Evolutionary conservation across 2,888 invertebrate species (phyloP).

Genomic region (Eristalinus sepulchralis): DNA sequence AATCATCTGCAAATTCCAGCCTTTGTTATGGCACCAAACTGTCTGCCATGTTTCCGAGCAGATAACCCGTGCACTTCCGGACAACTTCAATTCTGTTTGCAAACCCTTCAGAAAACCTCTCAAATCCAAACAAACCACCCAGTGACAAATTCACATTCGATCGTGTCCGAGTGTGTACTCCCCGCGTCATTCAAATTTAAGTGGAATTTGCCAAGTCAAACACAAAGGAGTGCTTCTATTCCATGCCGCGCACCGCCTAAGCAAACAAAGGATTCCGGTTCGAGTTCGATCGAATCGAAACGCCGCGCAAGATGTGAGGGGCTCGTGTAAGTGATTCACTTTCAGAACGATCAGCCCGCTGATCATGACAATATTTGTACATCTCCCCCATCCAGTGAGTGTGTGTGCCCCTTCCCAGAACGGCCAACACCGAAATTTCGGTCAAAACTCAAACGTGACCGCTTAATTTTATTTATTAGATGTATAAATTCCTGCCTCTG

Average conservation of each 20-base stretch:
- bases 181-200: not conserved
- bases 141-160: not conserved
- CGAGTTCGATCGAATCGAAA: not conserved
- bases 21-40: not conserved
- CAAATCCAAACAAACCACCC: not conserved
- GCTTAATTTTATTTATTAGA: conserved; percentile 60
- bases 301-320: not conserved
- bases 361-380: conserved; percentile 42
- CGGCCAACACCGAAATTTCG: conserved; percentile 5
- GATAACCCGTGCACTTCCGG: not conserved
- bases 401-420: conserved; percentile 18
- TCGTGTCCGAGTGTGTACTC: not conserved
- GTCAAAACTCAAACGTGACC: conserved; percentile 64
- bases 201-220: conserved; percentile 8
- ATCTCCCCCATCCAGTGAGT: not conserved
- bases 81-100: not conserved
- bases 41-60: not conserved
- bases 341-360: conserved; percentile 25
- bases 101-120: not conserved
- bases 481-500: conserved; percentile 38
- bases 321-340: conserved; percentile 30
- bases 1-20: not conserved
- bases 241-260: not conserved
- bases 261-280: conserved; percentile 53
- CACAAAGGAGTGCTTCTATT: conserved; percentile 36